These are phyloP conservation scores for Momotus momota DNA, from an alignment of 2,797 vertebrate species.

Conservation along the genomic window DNA sequence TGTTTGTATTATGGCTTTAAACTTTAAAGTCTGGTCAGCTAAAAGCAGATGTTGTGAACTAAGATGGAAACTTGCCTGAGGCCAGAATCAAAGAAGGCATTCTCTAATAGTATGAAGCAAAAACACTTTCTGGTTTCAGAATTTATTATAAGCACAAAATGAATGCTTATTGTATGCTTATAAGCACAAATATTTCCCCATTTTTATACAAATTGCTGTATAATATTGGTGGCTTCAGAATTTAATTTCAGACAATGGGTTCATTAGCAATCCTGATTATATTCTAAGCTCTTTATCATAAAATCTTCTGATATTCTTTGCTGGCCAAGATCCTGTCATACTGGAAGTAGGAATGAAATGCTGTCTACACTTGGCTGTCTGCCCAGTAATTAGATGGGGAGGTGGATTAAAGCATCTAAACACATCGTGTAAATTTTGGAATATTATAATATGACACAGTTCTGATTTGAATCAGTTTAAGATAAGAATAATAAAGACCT, in stretches of 20 bases:
- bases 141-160: conserved; percentile 21
- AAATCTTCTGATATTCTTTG: conserved; percentile 17
- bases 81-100: conserved; percentile 54
- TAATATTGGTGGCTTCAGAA: conserved; percentile 15
- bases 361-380: background rate
- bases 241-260: background rate
- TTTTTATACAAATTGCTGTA: background rate
- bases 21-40: conserved; percentile 74
- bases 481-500: background rate
- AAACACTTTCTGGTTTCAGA: conserved; percentile 50
- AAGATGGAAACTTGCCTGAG: conserved; percentile 75
- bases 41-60: conserved; percentile 75
- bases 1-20: conserved; percentile 76
- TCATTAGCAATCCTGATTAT: conserved; percentile 11
- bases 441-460: background rate
- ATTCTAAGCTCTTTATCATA: background rate
- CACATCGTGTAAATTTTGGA: background rate
- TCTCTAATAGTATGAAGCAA: conserved; percentile 61
- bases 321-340: conserved; percentile 1
- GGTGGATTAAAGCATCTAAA: conserved; percentile 1
- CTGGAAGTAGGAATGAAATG: background rate
- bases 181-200: background rate
- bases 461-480: background rate
- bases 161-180: background rate
- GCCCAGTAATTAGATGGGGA: background rate